phyloP scores from a whole-genome alignment of 2,797 vertebrate species.

The Myotis vivesi region DNA sequence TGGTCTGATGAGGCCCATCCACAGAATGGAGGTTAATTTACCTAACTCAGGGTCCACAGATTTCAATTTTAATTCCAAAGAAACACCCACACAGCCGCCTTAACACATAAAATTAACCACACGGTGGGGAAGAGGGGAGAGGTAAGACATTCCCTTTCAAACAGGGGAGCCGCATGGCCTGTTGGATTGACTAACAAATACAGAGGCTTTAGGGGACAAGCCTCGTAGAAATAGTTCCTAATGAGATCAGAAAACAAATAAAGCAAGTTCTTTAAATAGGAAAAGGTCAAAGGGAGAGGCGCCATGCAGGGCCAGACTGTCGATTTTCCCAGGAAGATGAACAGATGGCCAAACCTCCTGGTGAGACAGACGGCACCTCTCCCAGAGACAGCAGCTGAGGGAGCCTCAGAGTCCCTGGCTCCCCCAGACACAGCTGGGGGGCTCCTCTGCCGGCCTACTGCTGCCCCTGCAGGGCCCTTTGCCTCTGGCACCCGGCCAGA shows the following conservation, averaged over 20 bases:
- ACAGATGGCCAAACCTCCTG: neutral
- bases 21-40: neutral
- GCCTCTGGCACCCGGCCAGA: neutral
- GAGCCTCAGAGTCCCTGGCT: neutral
- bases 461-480: too few relatives aligned
- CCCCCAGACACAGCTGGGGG: neutral
- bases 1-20: neutral
- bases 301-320: neutral
- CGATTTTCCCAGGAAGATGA: neutral
- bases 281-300: conserved; percentile 4
- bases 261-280: neutral
- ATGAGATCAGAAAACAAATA: neutral
- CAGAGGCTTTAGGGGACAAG: neutral
- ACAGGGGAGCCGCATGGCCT: neutral
- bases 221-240: neutral
- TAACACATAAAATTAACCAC: neutral
- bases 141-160: neutral
- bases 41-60: too few relatives aligned
- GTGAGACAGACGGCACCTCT: neutral
- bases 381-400: neutral
- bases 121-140: neutral
- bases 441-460: neutral
- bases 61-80: neutral
- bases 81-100: neutral
- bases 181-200: neutral